Evolutionary conservation across 2,888 invertebrate genomes (phyloP).

Genomic region (Patella caerulea): DNA sequence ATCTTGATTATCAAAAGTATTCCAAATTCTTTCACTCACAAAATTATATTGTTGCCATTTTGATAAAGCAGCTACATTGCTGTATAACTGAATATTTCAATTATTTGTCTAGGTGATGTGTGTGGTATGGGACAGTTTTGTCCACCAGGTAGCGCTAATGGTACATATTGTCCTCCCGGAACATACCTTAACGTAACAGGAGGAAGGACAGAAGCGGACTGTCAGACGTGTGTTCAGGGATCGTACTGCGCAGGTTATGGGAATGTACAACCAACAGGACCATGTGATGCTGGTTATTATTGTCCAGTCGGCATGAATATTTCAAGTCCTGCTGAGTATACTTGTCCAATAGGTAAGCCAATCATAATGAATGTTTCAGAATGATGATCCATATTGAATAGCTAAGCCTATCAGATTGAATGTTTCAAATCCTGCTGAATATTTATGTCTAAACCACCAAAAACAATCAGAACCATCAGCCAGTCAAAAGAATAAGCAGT

Average conservation of each 20-base stretch:
- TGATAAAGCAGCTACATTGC: not conserved
- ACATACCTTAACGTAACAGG: constrained; percentile 65
- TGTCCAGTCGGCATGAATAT: constrained; percentile 63
- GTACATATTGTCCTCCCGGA: constrained; percentile 63
- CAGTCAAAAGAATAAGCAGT: too few species aligned
- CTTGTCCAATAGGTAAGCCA: constrained; percentile 63
- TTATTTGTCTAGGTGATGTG: constrained; percentile 46
- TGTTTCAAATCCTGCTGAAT: constrained; percentile 30
- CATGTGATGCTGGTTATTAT: constrained; percentile 62
- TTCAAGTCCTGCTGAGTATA: constrained; percentile 55
- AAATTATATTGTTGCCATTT: not conserved
- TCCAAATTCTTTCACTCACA: not conserved
- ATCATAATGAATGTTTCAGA: constrained; percentile 54
- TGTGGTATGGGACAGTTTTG: constrained; percentile 63
- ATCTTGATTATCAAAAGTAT: not conserved
- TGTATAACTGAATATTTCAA: not conserved
- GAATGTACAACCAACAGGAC: constrained; percentile 52
- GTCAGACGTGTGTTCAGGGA: constrained; percentile 59
- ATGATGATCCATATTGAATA: constrained; percentile 60
- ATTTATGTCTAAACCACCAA: too few species aligned
- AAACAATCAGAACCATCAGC: too few species aligned
- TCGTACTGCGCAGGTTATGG: constrained; percentile 66
- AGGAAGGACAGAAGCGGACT: constrained; percentile 51
- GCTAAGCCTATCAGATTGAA: constrained; percentile 61
- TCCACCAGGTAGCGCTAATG: constrained; percentile 52